These are phyloP conservation scores for Malurus alboscapulatus DNA, from an alignment of 2,113 vertebrate genomes.

Conservation along the genomic window DNA sequence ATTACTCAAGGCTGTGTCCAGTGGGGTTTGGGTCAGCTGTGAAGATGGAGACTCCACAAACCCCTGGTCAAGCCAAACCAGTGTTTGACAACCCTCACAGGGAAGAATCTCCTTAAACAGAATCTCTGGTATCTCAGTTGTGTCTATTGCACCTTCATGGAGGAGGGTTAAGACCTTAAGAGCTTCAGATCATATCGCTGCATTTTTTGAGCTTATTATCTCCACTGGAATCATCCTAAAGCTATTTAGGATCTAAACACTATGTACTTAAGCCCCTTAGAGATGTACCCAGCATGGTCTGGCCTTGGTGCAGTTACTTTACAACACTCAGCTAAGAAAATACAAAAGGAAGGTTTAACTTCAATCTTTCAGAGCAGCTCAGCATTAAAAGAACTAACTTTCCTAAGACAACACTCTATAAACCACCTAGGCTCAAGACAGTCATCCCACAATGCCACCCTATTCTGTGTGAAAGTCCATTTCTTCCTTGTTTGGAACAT, in stretches of 20 bases:
- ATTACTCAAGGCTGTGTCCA: background rate
- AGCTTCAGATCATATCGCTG: background rate
- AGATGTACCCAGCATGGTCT: background rate
- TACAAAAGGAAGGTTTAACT: background rate
- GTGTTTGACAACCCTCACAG: background rate
- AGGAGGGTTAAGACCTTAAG: background rate
- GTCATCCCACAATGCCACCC: background rate
- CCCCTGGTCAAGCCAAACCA: background rate
- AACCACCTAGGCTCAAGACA: background rate
- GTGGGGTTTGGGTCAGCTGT: background rate
- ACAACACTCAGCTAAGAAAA: background rate
- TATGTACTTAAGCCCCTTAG: background rate
- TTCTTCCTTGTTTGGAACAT: background rate
- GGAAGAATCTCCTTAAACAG: background rate
- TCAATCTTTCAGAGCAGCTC: background rate
- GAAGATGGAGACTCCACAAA: background rate
- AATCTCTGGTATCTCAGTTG: background rate
- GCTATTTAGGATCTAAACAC: background rate
- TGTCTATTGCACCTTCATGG: background rate
- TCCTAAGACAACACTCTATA: background rate
- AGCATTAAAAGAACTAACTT: background rate
- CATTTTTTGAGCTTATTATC: background rate
- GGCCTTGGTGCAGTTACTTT: background rate
- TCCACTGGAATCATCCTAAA: background rate
- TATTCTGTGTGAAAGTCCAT: background rate